Base-by-base conservation (phyloP, 2,797 vertebrate genomes). In the Eupleurogrammus muticus region DNA sequence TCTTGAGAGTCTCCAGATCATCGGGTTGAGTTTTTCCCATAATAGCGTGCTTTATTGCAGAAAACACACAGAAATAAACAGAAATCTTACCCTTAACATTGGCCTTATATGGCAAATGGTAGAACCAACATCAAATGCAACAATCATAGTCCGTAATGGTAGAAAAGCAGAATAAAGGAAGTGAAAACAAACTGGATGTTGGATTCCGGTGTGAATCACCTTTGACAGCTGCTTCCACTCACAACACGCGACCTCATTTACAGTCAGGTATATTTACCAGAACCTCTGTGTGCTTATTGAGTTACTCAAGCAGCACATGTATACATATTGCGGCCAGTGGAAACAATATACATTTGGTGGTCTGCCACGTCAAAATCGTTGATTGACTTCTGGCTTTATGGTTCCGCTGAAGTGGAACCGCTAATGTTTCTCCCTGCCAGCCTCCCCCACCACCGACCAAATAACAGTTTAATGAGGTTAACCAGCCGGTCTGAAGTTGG, bases 381-480 rank as follows among this genome's bases (percentile, higher is more conserved):
- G 76, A 87, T 86, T 84, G 81, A 85, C 87, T 87, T 28, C 28
- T 66, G 59, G 79, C 78, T 88, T 89, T 81, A 84, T 79, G 84
- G 76, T 69, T 86, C 75, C 68, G 75, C 78, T 84, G 62, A 83
- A 83, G 82, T 77, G 70, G 70, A 91, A 88, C 86, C 67, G 52
- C 80, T 85, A 79, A 86, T 83, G 84, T 82, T 75, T 75, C 74
- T 42, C 69, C 63, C 68, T 38, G 55, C 36, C 71, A 59, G 64
- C 71, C 55, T 51, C 61, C 79, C 67, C 73, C 77, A 28, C 80
- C 62, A 66, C 48, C 70, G 23, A 75, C 82, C 75, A 87, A 92
- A 92, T 91, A 87, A 83, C 81, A 81, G 81, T 90, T 91, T 93
- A 92, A 93, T 90, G 90, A 92, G 82, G 76, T 86, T 84, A 67